Evolutionary conservation across 2,888 invertebrate species (phyloP).

Genomic region (Blastobasis lacticolella): DNA sequence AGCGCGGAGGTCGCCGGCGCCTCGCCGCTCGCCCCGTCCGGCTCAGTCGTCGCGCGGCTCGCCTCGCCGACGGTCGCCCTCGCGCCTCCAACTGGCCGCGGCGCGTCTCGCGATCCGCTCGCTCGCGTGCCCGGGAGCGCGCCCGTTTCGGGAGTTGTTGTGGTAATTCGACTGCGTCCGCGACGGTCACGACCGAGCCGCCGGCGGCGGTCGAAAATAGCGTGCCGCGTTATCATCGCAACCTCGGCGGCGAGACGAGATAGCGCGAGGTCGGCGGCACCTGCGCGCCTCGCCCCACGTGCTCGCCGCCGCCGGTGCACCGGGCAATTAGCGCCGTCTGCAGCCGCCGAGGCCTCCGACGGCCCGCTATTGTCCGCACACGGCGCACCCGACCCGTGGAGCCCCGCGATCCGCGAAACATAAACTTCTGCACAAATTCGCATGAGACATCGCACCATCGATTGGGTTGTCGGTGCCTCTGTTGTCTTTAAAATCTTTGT

Average conservation of each 20-base stretch:
- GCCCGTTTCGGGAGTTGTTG: conserved; percentile 48
- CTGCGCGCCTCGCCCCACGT: conserved; percentile 58
- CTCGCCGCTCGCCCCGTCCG: conserved; percentile 52
- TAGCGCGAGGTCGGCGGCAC: conserved; percentile 70
- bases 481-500: too few species aligned
- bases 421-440: too few species aligned
- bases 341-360: conserved; percentile 3
- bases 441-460: too few species aligned
- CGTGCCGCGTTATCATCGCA: conserved; percentile 63
- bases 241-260: conserved; percentile 68
- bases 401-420: too few species aligned
- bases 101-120: conserved; percentile 16
- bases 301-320: conserved; percentile 44
- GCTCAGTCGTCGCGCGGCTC: conserved; percentile 67
- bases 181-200: conserved; percentile 56
- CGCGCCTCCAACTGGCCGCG: conserved; percentile 27
- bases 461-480: too few species aligned
- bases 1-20: conserved; percentile 25
- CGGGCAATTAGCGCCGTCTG: conserved; percentile 28
- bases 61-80: conserved; percentile 56
- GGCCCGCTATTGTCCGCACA: too few species aligned
- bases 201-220: conserved; percentile 56
- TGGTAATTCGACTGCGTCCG: conserved; percentile 54
- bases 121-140: conserved; percentile 23
- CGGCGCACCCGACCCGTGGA: too few species aligned